Evolutionary conservation across 2,888 invertebrate species (phyloP), one percentile per base, ranked within the genome.

Genomic region (Endomychus coccineus): DNA sequence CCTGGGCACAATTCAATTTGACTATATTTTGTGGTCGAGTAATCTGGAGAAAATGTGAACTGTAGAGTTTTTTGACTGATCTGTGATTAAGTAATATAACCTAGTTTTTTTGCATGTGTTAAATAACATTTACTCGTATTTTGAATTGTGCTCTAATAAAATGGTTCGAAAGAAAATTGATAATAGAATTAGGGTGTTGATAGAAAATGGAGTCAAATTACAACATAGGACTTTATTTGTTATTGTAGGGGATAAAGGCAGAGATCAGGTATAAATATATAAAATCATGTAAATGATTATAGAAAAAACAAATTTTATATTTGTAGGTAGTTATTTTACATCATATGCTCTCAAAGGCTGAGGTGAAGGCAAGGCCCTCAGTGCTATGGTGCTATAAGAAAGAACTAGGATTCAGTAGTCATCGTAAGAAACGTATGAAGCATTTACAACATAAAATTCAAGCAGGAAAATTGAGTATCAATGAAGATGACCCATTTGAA

Each of bases 381-480:
- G 92, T 99, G 1, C 68, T 98, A 6, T 98, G 98, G 98, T 98
- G 98, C 63, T 98, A 98, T 66, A 99, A 98, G 75, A 96, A 79
- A 45, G 71, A 73, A 45, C 54, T 73, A 23, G 71, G 70, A 1
- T 73, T 73, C 45, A 70, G 68, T 40, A 71, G 92, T 59, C 89
- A 95, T 61, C 80, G 92, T 4, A 89, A 92, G 56, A 97, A 97
- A 66, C 75, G 90, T 45, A 91, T 92, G 70, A 88, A 90, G 57
- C 73, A 78, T 40, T 56, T 85, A 7, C 77, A 83, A 52, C 80
- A 79, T 52, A 94, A 92, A 70, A 82, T 91, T 17, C 84, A 88
- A 54, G 79, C 84, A 2, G 95, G 91, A 0, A 89, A 87, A 62
- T 61, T 91, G 17, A 86, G 86, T 59, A 77, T 94, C 0, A 87